These are phyloP conservation scores for Varecia variegata DNA, from an alignment of 2,797 vertebrate species.

Conservation along the genomic window DNA sequence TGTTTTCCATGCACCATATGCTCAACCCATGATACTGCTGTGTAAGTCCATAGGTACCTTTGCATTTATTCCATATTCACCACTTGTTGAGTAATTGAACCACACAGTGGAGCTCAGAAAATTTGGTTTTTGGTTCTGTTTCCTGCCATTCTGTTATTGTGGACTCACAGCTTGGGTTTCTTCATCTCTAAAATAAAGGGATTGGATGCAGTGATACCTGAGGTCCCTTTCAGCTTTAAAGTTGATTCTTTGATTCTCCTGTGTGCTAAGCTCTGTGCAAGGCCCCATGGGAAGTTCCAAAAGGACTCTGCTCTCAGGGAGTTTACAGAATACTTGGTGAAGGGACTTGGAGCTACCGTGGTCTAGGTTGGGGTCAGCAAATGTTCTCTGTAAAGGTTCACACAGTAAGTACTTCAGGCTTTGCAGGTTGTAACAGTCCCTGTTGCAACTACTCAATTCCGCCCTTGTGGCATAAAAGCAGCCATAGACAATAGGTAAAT, in stretches of 20 bases:
- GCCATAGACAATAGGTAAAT: neutral
- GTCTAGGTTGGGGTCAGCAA: neutral
- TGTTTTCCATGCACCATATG: neutral
- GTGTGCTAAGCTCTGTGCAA: neutral
- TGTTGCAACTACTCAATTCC: neutral
- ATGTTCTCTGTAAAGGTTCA: neutral
- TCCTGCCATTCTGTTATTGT: neutral
- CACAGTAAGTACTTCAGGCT: neutral
- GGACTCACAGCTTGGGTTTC: neutral
- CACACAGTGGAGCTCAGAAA: neutral
- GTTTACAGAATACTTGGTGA: neutral
- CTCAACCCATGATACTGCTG: neutral
- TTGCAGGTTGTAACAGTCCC: neutral
- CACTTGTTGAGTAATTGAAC: too few species aligned
- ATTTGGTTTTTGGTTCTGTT: neutral
- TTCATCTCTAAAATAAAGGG: neutral
- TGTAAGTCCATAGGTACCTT: neutral
- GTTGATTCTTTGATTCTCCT: neutral
- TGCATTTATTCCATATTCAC: neutral
- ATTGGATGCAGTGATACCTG: neutral
- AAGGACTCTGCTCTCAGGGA: neutral
- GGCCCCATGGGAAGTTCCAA: neutral
- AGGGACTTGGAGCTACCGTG: neutral
- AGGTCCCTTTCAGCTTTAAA: neutral
- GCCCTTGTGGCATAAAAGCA: neutral